These are phyloP conservation scores for Drosophila orosa DNA, from an alignment of 1,140 invertebrate genomes.

Conservation along the genomic window DNA sequence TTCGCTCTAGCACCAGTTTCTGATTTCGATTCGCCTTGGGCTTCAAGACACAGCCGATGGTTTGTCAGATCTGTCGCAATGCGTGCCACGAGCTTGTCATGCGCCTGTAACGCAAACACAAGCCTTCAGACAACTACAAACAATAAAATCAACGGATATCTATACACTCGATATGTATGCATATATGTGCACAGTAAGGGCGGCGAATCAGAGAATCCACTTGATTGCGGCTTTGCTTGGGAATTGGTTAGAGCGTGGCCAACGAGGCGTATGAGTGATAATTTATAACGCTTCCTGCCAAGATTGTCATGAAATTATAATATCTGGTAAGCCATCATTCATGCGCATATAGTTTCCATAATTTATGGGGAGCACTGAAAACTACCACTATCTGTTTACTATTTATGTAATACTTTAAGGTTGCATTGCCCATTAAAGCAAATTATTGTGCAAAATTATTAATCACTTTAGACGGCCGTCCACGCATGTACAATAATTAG, in stretches of 20 bases:
- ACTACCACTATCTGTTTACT: neutral
- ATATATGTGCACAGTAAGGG: conserved; percentile 11
- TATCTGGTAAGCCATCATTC: neutral
- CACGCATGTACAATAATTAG: no score
- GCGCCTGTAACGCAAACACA: conserved; percentile 26
- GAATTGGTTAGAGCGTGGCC: conserved; percentile 10
- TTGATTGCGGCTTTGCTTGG: conserved; percentile 18
- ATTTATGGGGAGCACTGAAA: neutral
- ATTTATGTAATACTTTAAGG: neutral
- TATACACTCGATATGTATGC: neutral
- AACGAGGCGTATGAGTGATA: conserved; percentile 39
- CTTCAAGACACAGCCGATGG: conserved; percentile 12
- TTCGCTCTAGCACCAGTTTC: neutral
- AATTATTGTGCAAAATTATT: no score
- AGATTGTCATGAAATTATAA: conserved; percentile 17
- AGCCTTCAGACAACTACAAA: neutral
- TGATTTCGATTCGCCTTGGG: neutral
- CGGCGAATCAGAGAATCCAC: conserved; percentile 16
- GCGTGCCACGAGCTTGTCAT: conserved; percentile 55
- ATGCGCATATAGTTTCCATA: neutral
- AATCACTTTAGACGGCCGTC: no score
- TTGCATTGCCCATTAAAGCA: neutral
- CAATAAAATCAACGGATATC: conserved; percentile 2
- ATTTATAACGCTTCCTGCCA: conserved; percentile 15
- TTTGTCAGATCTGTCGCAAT: conserved; percentile 54